phyloP scores from a whole-genome alignment of 2,888 invertebrate genomes.

The Cryptus armator region DNA sequence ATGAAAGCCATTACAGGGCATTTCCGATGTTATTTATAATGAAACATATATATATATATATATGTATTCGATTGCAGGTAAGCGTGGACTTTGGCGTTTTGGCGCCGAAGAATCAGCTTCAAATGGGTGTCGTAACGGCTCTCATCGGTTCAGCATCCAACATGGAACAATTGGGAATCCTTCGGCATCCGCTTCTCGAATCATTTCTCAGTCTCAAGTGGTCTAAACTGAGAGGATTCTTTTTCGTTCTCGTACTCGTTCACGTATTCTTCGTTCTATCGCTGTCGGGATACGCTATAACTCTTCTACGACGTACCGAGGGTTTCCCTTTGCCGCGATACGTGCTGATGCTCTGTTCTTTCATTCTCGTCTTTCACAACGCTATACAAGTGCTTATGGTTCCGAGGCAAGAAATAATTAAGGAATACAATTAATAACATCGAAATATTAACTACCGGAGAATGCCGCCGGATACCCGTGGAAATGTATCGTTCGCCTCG shows the following conservation, averaged over 20 bases:
- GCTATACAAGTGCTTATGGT: conserved; percentile 79
- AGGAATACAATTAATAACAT: conserved; percentile 36
- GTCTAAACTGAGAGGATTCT: conserved; percentile 85
- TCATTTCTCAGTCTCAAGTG: conserved; percentile 86
- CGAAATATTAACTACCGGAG: neutral
- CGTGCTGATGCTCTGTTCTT: conserved; percentile 76
- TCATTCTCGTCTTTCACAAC: conserved; percentile 70
- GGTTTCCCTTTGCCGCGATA: conserved; percentile 74
- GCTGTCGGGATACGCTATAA: conserved; percentile 81
- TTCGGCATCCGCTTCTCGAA: conserved; percentile 86
- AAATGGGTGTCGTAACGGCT: conserved; percentile 85
- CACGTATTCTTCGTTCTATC: conserved; percentile 84
- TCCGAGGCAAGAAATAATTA: conserved; percentile 73
- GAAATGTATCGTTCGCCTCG: neutral
- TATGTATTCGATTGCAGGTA: conserved; percentile 65
- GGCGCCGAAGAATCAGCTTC: conserved; percentile 81
- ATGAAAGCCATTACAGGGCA: neutral
- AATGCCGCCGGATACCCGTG: neutral
- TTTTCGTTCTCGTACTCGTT: conserved; percentile 83
- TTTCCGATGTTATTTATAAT: neutral
- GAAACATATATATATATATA: neutral
- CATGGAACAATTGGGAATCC: conserved; percentile 82
- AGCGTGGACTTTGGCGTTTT: conserved; percentile 83
- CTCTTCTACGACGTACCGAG: conserved; percentile 66
- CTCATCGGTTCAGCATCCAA: conserved; percentile 83